A percentile compares a stretch with the other conserved stretches of the same genome.
phyloP scores from a whole-genome alignment of 1,140 invertebrate species.

The Druon quercuslanigerum region DNA sequence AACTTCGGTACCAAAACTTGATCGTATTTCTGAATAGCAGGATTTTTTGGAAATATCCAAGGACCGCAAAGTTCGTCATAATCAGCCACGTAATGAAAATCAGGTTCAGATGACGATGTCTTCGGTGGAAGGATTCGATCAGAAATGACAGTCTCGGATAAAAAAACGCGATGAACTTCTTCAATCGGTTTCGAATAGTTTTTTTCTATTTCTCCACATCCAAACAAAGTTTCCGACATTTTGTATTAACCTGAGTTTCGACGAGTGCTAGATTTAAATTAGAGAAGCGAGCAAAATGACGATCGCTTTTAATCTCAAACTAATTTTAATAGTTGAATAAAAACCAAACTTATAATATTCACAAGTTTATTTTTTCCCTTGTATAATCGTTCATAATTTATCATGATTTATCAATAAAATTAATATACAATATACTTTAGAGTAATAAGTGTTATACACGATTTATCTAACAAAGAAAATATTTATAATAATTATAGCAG shows the following conservation, averaged over 20 bases:
- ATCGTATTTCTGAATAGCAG: slow-evolving; percentile 41
- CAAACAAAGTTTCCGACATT: background rate
- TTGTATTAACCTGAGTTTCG: slow-evolving; percentile 2
- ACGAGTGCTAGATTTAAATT: slow-evolving; percentile 36
- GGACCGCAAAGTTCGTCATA: slow-evolving; percentile 60
- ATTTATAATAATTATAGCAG: slow-evolving; percentile 67
- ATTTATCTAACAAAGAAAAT: slow-evolving; percentile 42
- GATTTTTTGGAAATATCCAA: slow-evolving; percentile 52
- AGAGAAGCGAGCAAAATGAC: slow-evolving; percentile 32
- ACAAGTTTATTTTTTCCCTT: slow-evolving; percentile 62
- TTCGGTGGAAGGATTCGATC: background rate
- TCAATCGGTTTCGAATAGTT: too few relatives aligned
- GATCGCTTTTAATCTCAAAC: background rate
- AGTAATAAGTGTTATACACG: slow-evolving; percentile 69
- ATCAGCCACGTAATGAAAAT: slow-evolving; percentile 51
- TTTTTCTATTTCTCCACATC: too few relatives aligned
- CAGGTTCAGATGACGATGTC: slow-evolving; percentile 46
- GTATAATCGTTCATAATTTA: slow-evolving; percentile 70
- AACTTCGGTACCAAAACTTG: slow-evolving; percentile 45
- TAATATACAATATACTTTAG: slow-evolving; percentile 72
- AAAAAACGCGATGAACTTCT: slow-evolving; percentile 39
- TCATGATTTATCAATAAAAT: slow-evolving; percentile 70
- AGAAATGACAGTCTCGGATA: slow-evolving; percentile 41
- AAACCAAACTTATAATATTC: slow-evolving; percentile 59
- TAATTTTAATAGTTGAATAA: background rate